Conservation (phyloP, 2,888 invertebrate species). For the Epiblema foenella region DNA sequence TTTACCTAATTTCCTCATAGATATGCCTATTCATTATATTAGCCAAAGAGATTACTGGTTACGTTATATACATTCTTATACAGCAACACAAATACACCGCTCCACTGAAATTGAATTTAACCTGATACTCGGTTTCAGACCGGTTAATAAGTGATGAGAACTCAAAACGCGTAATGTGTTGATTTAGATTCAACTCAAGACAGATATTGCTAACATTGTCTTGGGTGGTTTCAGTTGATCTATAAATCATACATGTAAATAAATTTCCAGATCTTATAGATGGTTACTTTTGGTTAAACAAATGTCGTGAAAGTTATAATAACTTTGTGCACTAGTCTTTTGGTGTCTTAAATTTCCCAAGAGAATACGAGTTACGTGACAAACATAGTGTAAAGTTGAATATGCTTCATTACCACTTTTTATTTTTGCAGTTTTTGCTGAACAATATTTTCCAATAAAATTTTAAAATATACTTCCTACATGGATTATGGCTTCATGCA, state of each 20-base stretch:
- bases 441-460: neutral
- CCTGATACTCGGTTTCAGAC: constrained; percentile 14
- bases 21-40: no score
- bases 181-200: constrained; percentile 3
- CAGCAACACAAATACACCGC: constrained; percentile 6
- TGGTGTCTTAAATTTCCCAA: constrained; percentile 25
- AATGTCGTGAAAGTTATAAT: constrained; percentile 1
- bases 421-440: neutral
- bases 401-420: neutral
- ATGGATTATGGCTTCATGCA: neutral
- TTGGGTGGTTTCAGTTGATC: neutral
- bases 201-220: constrained; percentile 11
- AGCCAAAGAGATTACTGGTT: no score
- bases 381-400: constrained; percentile 10
- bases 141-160: constrained; percentile 36
- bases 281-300: neutral
- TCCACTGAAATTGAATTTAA: constrained; percentile 23
- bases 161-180: constrained; percentile 8
- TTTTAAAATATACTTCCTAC: neutral
- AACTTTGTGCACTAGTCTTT: constrained; percentile 16
- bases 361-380: neutral
- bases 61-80: no score
- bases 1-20: no score
- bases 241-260: neutral
- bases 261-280: neutral